A percentile compares a stretch with the other conserved stretches of the same genome.
Evolutionary conservation across 2,797 vertebrate species (phyloP).

Genomic region (Pipistrellus kuhlii): DNA sequence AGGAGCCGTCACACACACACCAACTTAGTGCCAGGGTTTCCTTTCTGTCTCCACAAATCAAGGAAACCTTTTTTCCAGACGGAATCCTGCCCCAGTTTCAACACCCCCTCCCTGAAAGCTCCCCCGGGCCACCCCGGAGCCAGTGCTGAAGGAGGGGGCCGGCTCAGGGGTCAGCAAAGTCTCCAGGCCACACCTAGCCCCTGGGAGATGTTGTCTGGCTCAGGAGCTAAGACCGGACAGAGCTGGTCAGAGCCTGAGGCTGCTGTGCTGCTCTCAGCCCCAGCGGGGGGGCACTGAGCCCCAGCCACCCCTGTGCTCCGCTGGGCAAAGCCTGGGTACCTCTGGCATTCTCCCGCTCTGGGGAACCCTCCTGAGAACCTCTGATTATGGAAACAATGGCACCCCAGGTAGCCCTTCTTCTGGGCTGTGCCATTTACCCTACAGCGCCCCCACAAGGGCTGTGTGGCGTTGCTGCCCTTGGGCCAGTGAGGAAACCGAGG

Average conservation of each 20-base stretch:
- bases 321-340: neutral
- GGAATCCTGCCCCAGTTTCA: neutral
- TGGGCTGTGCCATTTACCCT: no score
- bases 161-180: neutral
- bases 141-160: neutral
- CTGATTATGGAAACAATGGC: neutral
- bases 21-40: neutral
- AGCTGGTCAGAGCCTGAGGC: neutral
- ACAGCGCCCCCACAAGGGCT: fast-evolving
- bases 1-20: no score
- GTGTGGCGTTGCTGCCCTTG: fast-evolving
- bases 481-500: neutral
- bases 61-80: neutral
- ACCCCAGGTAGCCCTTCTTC: fast-evolving
- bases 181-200: neutral
- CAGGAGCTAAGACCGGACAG: neutral
- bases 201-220: fast-evolving
- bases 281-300: fast-evolving
- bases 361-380: neutral
- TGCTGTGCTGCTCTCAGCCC: neutral
- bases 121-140: neutral
- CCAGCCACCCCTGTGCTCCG: neutral
- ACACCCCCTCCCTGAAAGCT: neutral
- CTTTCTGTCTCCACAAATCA: neutral
- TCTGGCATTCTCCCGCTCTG: neutral